These are phyloP conservation scores for Yponomeuta malinellus DNA, from an alignment of 2,888 invertebrate species.

Conservation along the genomic window DNA sequence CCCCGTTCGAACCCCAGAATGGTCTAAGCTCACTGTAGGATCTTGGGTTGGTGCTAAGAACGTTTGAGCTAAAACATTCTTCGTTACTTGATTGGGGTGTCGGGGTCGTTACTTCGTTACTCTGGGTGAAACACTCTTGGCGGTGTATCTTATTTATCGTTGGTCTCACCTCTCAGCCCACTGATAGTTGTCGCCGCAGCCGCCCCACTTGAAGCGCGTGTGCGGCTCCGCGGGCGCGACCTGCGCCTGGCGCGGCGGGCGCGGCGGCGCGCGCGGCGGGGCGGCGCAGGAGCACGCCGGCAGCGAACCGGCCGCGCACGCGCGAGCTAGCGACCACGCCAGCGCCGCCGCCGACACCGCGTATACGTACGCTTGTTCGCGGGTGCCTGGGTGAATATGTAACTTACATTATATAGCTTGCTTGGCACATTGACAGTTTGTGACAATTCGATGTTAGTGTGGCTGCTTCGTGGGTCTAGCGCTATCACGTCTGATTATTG, in stretches of 20 bases:
- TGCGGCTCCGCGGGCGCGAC: conserved; percentile 81
- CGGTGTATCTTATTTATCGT: too few relatives aligned
- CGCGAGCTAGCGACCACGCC: conserved; percentile 84
- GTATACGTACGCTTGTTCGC: conserved; percentile 91
- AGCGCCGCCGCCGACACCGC: conserved; percentile 88
- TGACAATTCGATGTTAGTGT: too few relatives aligned
- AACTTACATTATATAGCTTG: neutral
- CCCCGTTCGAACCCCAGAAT: too few relatives aligned
- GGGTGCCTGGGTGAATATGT: conserved; percentile 77
- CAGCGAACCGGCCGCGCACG: conserved; percentile 84
- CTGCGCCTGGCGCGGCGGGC: conserved; percentile 73
- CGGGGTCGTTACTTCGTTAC: too few relatives aligned
- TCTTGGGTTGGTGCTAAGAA: too few relatives aligned
- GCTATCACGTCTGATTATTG: too few relatives aligned
- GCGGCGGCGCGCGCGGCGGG: conserved; percentile 79
- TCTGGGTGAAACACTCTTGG: too few relatives aligned
- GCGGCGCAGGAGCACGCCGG: conserved; percentile 87
- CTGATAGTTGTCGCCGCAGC: conserved; percentile 88
- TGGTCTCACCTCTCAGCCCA: conserved; percentile 76
- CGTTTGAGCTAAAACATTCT: too few relatives aligned
- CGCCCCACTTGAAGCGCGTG: conserved; percentile 89
- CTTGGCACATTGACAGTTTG: too few relatives aligned
- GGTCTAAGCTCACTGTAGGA: too few relatives aligned
- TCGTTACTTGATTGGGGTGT: too few relatives aligned
- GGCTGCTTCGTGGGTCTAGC: too few relatives aligned